Conservation (phyloP, 2,888 invertebrate genomes). For the Nycteola revayana region DNA sequence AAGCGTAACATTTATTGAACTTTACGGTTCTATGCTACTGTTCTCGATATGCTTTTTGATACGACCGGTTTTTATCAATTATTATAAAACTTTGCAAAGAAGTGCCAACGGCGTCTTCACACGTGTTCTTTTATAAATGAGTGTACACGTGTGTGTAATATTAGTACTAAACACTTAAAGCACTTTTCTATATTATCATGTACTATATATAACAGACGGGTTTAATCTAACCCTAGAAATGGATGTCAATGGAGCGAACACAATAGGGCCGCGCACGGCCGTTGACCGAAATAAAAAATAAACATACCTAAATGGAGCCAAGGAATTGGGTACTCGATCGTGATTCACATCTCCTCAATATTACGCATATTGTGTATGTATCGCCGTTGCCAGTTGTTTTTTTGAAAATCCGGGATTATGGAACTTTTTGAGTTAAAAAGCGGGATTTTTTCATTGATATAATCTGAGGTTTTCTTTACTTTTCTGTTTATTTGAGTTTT, state of each 20-base stretch:
- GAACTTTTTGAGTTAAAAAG: no score
- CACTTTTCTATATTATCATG: not conserved
- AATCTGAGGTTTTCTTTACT: no score
- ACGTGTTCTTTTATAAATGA: not conserved
- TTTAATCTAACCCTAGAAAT: conserved; percentile 66
- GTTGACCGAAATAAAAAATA: conserved; percentile 76
- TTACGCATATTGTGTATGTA: conserved; percentile 2
- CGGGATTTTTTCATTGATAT: no score
- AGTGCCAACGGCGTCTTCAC: not conserved
- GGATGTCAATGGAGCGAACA: conserved; percentile 68
- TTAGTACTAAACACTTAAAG: not conserved
- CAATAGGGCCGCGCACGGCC: conserved; percentile 63
- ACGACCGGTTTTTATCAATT: conserved; percentile 9
- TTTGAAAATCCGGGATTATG: no score
- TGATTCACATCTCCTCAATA: conserved; percentile 46
- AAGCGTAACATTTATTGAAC: conserved; percentile 34
- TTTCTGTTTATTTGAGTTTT: no score
- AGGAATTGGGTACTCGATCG: conserved; percentile 62
- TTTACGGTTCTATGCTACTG: conserved; percentile 36
- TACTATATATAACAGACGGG: conserved; percentile 25
- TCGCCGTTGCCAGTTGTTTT: no score
- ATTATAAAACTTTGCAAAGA: no score
- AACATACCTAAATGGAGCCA: conserved; percentile 46
- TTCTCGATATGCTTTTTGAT: conserved; percentile 26
- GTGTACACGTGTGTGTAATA: no score